phyloP scores from a whole-genome alignment of 2,797 vertebrate species.

The Liasis olivaceus region DNA sequence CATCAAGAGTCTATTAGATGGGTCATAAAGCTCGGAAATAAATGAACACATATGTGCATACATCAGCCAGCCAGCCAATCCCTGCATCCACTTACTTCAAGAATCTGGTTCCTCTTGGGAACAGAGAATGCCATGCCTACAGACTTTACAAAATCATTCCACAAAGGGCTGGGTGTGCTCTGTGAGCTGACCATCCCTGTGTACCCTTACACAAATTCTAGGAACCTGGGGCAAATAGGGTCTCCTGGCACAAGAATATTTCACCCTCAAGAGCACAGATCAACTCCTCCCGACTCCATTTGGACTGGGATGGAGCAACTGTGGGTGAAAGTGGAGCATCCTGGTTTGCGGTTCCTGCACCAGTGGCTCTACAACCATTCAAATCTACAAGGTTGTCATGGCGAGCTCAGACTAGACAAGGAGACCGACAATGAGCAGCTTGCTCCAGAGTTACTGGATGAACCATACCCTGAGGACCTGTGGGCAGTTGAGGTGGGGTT shows the following conservation, averaged over 20 bases:
- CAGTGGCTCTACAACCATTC: neutral
- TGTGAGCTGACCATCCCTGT: neutral
- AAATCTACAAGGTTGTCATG: neutral
- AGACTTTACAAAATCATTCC: neutral
- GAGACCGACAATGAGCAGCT: too few species aligned
- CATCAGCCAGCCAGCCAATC: neutral
- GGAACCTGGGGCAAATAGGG: neutral
- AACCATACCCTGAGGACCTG: neutral
- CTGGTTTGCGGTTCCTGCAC: neutral
- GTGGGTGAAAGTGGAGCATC: neutral
- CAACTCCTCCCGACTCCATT: neutral
- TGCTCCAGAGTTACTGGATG: neutral
- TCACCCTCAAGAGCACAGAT: neutral
- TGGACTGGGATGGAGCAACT: neutral
- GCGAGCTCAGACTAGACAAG: neutral
- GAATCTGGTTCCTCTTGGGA: neutral
- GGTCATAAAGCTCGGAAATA: neutral
- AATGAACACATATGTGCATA: neutral
- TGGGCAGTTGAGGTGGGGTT: neutral
- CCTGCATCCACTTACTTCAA: neutral
- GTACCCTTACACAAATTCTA: neutral
- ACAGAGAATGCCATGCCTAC: neutral
- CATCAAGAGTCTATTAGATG: neutral
- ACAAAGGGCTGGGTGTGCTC: neutral
- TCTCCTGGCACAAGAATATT: neutral